phyloP scores from a whole-genome alignment of 2,113 vertebrate genomes.

The Pionites leucogaster region DNA sequence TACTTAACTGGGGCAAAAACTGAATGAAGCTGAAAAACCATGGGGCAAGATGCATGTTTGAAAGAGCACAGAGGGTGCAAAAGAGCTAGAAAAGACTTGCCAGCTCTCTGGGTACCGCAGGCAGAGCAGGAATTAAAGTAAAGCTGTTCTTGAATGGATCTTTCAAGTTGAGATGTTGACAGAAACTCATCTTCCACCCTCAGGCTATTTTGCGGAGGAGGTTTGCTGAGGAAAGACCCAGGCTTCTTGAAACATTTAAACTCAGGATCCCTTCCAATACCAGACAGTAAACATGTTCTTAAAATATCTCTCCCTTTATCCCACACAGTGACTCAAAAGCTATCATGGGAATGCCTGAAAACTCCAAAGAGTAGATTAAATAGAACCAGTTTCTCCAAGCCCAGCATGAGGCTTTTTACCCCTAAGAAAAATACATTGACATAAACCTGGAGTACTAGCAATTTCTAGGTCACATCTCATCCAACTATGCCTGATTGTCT shows the following conservation, averaged over 20 bases:
- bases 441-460: background rate
- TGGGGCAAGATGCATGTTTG: background rate
- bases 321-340: background rate
- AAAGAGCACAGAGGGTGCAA: background rate
- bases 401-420: background rate
- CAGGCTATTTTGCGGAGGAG: background rate
- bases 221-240: background rate
- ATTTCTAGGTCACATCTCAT: background rate
- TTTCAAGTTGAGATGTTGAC: background rate
- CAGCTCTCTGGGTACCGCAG: background rate
- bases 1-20: background rate
- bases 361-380: background rate
- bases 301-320: background rate
- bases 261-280: background rate
- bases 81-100: background rate
- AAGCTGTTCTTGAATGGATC: background rate
- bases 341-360: background rate
- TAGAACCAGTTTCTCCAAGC: background rate
- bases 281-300: background rate
- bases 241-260: background rate
- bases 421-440: background rate
- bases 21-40: background rate
- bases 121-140: background rate
- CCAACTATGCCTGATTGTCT: background rate
- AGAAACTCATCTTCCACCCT: background rate